Evolutionary conservation across 2,797 vertebrate species (phyloP).

Genomic region (Microctenopoma lineatum): DNA sequence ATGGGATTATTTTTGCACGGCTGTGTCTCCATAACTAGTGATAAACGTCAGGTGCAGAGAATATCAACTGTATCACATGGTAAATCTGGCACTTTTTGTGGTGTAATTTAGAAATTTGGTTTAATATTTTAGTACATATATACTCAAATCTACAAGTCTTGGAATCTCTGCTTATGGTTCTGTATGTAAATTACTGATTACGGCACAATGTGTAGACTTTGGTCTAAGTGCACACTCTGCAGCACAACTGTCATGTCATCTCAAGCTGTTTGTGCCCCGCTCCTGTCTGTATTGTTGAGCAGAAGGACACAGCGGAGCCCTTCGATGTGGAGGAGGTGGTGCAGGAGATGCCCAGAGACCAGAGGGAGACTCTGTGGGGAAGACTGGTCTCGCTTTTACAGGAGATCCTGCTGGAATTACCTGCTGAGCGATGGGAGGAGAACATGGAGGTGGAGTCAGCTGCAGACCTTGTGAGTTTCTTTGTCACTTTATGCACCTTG

Average conservation of each 20-base stretch:
- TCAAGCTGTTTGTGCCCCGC: not conserved
- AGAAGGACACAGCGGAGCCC: constrained; percentile 86
- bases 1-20: too few species aligned
- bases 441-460: constrained; percentile 81
- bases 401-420: constrained; percentile 81
- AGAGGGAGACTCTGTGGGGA: constrained; percentile 89
- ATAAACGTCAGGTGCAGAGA: too few species aligned
- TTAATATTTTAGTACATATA: too few species aligned
- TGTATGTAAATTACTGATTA: too few species aligned
- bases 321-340: constrained; percentile 91
- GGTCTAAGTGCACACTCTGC: not conserved
- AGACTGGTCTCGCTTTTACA: constrained; percentile 82
- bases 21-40: too few species aligned
- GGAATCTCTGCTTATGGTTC: too few species aligned
- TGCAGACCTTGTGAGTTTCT: constrained; percentile 81
- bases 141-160: too few species aligned
- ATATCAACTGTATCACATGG: not conserved
- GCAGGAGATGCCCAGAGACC: constrained; percentile 89
- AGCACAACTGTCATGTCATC: not conserved
- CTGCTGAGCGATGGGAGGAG: constrained; percentile 85
- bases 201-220: not conserved
- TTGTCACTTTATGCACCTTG: too few species aligned
- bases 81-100: not conserved
- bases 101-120: not conserved
- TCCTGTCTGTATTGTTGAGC: constrained; percentile 25